Conservation (phyloP, 2,888 invertebrate genomes). For the Pyrgus malvae region DNA sequence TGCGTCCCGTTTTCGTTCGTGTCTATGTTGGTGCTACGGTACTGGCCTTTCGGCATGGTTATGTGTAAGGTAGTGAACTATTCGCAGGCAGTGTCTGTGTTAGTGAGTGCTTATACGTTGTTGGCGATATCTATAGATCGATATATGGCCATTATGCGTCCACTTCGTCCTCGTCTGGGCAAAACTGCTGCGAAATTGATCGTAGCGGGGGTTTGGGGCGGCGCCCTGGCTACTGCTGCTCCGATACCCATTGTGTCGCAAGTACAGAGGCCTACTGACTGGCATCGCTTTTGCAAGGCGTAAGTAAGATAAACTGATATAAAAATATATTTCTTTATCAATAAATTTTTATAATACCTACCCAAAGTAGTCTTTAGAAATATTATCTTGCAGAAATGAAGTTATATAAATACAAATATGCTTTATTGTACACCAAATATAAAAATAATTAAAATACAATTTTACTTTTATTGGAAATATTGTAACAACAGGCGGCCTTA, state of each 20-base stretch:
- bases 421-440: too few relatives aligned
- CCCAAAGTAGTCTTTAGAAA: too few relatives aligned
- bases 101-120: slow-evolving; percentile 94
- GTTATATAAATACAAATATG: too few relatives aligned
- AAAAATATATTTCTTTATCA: too few relatives aligned
- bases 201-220: slow-evolving; percentile 87
- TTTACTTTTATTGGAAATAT: too few relatives aligned
- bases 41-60: slow-evolving; percentile 93
- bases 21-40: slow-evolving; percentile 88
- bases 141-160: slow-evolving; percentile 95
- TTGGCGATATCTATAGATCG: slow-evolving; percentile 95
- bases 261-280: slow-evolving; percentile 82
- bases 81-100: slow-evolving; percentile 89
- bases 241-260: slow-evolving; percentile 91
- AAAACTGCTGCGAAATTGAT: slow-evolving; percentile 85
- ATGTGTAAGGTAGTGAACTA: slow-evolving; percentile 93
- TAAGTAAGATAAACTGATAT: slow-evolving; percentile 78
- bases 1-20: slow-evolving; percentile 96
- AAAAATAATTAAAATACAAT: too few relatives aligned
- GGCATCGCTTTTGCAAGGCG: slow-evolving; percentile 85
- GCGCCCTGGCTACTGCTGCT: slow-evolving; percentile 89
- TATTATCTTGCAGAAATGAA: too few relatives aligned
- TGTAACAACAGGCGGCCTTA: too few relatives aligned
- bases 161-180: slow-evolving; percentile 90
- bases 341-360: too few relatives aligned